A percentile compares a stretch with the other conserved stretches of the same genome.
Conservation (phyloP, 2,888 invertebrate genomes). For the Lobophora halterata region DNA sequence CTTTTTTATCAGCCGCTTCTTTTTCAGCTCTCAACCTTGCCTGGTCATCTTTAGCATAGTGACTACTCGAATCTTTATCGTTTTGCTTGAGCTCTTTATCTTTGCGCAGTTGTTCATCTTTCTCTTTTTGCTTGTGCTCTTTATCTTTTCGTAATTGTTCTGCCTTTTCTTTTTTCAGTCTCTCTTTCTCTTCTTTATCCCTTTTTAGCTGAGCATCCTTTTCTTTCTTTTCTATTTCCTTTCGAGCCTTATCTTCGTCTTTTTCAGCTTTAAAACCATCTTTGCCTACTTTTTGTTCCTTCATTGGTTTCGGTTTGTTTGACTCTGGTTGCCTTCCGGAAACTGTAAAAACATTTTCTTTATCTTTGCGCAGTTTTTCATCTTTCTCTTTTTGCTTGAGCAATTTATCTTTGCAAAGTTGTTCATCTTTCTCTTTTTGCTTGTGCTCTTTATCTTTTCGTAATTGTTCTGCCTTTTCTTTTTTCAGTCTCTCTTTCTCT, state of each 20-base stretch:
- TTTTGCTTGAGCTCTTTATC: constrained; percentile 3
- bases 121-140: constrained; percentile 10
- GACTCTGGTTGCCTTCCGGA: no score
- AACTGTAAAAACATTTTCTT: no score
- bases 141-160: constrained; percentile 11
- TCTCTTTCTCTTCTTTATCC: constrained; percentile 14
- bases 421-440: not conserved
- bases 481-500: not conserved
- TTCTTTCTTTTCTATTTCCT: constrained; percentile 22
- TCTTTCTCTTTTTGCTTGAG: not conserved
- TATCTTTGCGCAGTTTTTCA: no score
- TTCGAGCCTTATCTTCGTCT: constrained; percentile 11
- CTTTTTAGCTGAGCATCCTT: constrained; percentile 3
- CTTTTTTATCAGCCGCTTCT: constrained; percentile 1
- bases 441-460: not conserved
- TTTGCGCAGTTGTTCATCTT: not conserved
- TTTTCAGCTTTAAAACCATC: not conserved
- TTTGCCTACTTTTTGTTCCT: constrained; percentile 1
- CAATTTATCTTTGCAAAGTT: constrained; percentile 2
- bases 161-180: constrained; percentile 22
- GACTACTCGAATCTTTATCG: no score
- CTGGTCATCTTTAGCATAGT: not conserved
- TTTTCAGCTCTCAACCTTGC: constrained; percentile 2
- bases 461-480: not conserved
- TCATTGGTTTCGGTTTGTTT: constrained; percentile 2